A percentile compares a stretch with the other conserved stretches of the same genome.
phyloP scores from a whole-genome alignment of 2,888 invertebrate species.

The Lasioglossum zephyrum region DNA sequence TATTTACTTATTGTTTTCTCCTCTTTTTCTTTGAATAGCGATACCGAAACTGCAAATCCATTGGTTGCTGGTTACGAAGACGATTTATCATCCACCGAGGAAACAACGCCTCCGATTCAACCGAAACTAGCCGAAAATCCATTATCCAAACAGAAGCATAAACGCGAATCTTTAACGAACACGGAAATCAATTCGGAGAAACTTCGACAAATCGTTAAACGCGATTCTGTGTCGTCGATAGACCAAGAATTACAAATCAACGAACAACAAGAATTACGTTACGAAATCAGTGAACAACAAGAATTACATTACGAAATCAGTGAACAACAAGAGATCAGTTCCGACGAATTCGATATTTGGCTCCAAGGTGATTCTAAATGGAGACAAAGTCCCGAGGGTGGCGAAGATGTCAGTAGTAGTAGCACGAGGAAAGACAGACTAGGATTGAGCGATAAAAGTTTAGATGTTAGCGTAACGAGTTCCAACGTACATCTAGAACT shows the following conservation, averaged over 20 bases:
- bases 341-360: constrained; percentile 87
- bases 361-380: constrained; percentile 88
- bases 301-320: constrained; percentile 61
- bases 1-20: not conserved
- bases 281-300: constrained; percentile 67
- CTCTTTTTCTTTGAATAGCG: constrained; percentile 82
- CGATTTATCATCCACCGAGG: constrained; percentile 90
- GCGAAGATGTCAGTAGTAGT: constrained; percentile 85
- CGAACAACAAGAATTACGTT: constrained; percentile 53
- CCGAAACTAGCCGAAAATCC: constrained; percentile 80
- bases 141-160: constrained; percentile 80
- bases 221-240: constrained; percentile 80
- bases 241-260: constrained; percentile 79
- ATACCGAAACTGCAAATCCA: constrained; percentile 90
- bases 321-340: constrained; percentile 74
- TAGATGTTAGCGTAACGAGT: constrained; percentile 85
- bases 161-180: constrained; percentile 75
- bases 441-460: constrained; percentile 81
- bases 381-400: constrained; percentile 91
- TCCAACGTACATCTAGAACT: constrained; percentile 86
- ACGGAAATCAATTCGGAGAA: constrained; percentile 71
- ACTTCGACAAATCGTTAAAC: constrained; percentile 70
- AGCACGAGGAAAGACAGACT: constrained; percentile 85
- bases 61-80: constrained; percentile 94
- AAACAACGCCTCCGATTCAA: constrained; percentile 78